Percentiles rank a stretch among this genome's conserved stretches.
Evolutionary conservation across 2,113 vertebrate genomes (phyloP).

Genomic region (Mus pahari): DNA sequence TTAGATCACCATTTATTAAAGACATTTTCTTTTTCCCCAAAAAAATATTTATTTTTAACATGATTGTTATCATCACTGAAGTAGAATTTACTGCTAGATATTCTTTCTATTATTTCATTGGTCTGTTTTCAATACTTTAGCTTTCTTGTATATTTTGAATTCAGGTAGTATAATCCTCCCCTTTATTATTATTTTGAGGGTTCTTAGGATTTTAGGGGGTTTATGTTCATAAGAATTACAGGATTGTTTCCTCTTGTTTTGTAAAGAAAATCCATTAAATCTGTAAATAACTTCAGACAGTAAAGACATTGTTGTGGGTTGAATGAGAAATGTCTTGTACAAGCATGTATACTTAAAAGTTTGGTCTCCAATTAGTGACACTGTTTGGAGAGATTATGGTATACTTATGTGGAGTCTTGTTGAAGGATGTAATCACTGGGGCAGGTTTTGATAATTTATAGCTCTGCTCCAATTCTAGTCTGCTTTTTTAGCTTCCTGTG

Average conservation of each 20-base stretch:
- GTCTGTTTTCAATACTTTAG: neutral
- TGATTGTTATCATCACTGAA: neutral
- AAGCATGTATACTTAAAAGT: neutral
- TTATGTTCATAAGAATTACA: neutral
- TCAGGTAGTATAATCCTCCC: neutral
- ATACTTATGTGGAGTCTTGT: neutral
- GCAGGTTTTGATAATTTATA: neutral
- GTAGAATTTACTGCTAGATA: neutral
- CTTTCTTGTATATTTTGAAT: neutral
- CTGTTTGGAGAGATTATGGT: neutral
- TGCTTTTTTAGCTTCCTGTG: neutral
- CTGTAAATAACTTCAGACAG: neutral
- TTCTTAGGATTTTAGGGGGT: neutral
- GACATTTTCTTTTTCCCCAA: neutral
- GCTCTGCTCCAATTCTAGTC: neutral
- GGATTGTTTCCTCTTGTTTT: neutral
- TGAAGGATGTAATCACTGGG: neutral
- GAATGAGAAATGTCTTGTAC: neutral
- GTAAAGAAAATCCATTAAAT: neutral
- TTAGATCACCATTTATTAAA: neutral
- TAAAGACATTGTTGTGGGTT: neutral
- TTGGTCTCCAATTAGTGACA: neutral
- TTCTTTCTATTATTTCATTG: neutral
- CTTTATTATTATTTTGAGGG: neutral
- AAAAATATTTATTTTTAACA: neutral